Evolutionary conservation across 2,888 invertebrate species (phyloP), one percentile per base, ranked within the genome.

Genomic region (Chorisops tibialis): DNA sequence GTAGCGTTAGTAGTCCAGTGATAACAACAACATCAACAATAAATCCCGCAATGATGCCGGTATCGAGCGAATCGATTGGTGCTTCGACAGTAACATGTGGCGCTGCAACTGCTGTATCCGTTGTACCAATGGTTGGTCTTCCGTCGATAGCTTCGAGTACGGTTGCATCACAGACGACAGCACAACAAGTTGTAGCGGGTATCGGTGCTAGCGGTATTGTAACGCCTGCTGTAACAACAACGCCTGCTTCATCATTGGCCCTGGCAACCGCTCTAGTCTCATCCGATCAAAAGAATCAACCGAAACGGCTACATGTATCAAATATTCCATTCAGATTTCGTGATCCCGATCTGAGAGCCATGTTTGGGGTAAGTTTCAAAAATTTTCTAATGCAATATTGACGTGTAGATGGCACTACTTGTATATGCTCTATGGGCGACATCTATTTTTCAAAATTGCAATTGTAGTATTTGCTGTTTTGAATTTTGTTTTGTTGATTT

Each of bases 311-410:
- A 72, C 98, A 99, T 81, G 97, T 99, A 77, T 97, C 96, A 76
- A 99, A 99, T 85, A 99, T 99, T 84, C 99, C 99, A 74, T 99
- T 99, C 85, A 86, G 98, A 79, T 99, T 97, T 83, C 88, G 98
- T 82, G 98, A 99, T 83, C 96, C 96, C 67, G 98, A 99, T 81
- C 87, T 99, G 70, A 88, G 96, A 80, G 92, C 94, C 73, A 94
- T 98, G 91, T 96, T 98, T 81, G 96, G 96, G 85, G 97, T 97
- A 83, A 87, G 94, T 87, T 68, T 39, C n/a, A n/a, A n/a, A 9
- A 38, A 30, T 12, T 19, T 50, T 11, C 14, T 12, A 12, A 4
- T 51, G 24, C 19, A 24, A 39, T 45, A 18, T 22, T 41, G 11
- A 35, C 35, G 14, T 37, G 9, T 21, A 22, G n/a, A n/a, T 30